A percentile compares a stretch with the other conserved stretches of the same genome.
These are phyloP conservation scores for Orthosia gothica DNA, from an alignment of 2,888 invertebrate species.

Conservation along the genomic window DNA sequence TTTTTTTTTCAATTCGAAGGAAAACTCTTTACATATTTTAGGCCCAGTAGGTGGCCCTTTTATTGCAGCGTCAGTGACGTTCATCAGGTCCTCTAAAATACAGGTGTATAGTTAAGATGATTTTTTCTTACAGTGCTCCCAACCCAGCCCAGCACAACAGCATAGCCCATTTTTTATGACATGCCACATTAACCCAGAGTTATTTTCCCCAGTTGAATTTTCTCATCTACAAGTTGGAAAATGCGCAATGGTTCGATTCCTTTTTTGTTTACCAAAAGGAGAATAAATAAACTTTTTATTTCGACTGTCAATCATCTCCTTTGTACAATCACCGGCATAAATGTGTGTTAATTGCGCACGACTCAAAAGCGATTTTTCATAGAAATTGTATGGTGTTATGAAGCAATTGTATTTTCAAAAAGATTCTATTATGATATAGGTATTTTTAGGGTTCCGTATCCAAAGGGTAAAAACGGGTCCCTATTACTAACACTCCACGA, in stretches of 20 bases:
- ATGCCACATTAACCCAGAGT: not conserved
- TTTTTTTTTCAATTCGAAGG: too few species aligned
- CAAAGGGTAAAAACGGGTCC: too few species aligned
- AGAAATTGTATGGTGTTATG: not conserved
- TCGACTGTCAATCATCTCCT: conserved; percentile 2
- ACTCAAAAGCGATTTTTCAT: not conserved
- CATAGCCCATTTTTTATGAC: not conserved
- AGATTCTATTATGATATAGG: too few species aligned
- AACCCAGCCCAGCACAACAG: too few species aligned
- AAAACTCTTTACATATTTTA: too few species aligned
- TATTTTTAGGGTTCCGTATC: too few species aligned
- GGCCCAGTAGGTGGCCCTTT: too few species aligned
- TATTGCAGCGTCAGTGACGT: too few species aligned
- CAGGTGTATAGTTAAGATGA: too few species aligned
- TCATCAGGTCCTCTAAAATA: too few species aligned
- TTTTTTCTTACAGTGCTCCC: too few species aligned
- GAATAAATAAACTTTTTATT: not conserved
- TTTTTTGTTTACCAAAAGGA: not conserved
- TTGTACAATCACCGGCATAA: not conserved
- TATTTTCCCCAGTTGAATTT: not conserved
- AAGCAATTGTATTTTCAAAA: not conserved
- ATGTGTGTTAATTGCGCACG: not conserved
- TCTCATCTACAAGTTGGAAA: not conserved
- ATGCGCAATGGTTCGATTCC: not conserved
- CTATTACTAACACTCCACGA: too few species aligned